Conservation (phyloP, 2,113 vertebrate genomes). For the Crotalus horridus region DNA sequence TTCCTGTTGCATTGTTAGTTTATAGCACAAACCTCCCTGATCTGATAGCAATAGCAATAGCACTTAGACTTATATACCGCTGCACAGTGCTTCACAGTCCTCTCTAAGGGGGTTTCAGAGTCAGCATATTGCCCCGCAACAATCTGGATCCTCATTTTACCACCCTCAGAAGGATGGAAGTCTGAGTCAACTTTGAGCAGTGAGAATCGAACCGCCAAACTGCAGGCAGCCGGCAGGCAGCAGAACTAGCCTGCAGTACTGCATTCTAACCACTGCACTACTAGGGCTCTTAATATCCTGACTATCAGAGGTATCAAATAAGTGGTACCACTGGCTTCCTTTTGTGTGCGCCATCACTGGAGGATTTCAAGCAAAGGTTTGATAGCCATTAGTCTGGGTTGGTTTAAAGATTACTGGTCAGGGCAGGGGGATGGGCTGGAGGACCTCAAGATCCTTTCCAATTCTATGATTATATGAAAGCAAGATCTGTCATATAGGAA, state of each 20-base stretch:
- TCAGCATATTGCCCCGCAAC: too few species aligned
- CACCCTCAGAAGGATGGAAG: too few species aligned
- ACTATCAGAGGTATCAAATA: neutral
- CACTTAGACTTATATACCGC: too few species aligned
- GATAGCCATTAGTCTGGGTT: neutral
- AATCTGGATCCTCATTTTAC: too few species aligned
- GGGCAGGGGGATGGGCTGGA: neutral
- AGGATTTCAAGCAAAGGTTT: neutral
- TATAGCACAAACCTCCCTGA: neutral
- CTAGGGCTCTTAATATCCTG: neutral
- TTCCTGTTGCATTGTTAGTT: neutral
- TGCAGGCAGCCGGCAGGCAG: too few species aligned
- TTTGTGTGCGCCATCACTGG: neutral
- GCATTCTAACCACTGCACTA: too few species aligned
- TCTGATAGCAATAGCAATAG: neutral
- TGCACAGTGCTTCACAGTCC: too few species aligned
- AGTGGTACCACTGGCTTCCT: neutral
- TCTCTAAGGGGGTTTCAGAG: too few species aligned
- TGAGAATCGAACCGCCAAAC: too few species aligned
- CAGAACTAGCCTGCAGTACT: too few species aligned
- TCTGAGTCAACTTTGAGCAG: too few species aligned
- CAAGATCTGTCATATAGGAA: neutral
- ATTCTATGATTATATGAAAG: neutral
- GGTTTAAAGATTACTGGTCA: neutral
- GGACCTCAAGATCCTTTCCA: neutral